Conservation (phyloP, 2,113 vertebrate genomes). For the Uria lomvia region DNA sequence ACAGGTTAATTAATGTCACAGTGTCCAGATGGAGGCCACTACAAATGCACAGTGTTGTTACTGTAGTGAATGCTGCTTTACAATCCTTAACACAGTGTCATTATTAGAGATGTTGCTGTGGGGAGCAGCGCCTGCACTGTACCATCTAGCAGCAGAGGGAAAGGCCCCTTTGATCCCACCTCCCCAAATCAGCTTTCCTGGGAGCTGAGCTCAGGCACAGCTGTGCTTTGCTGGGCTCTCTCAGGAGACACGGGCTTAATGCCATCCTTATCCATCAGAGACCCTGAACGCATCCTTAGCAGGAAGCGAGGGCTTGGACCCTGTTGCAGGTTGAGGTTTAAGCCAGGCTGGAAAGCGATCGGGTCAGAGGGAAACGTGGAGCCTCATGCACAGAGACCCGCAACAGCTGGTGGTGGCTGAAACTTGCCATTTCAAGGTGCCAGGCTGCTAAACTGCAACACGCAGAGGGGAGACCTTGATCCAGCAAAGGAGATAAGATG, state of each 20-base stretch:
- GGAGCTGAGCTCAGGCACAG: neutral
- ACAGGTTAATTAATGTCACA: neutral
- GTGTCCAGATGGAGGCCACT: neutral
- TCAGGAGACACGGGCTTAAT: neutral
- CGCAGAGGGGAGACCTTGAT: neutral
- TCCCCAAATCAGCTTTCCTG: neutral
- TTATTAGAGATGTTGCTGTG: neutral
- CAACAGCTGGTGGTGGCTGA: neutral
- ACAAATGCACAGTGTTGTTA: neutral
- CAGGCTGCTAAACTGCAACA: neutral
- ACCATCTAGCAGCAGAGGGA: neutral
- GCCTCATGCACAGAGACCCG: neutral
- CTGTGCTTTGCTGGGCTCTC: fast-evolving
- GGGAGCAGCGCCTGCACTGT: fast-evolving
- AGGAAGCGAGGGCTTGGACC: neutral
- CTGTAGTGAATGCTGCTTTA: neutral
- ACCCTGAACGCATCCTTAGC: neutral
- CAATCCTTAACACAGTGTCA: neutral
- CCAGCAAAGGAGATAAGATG: neutral
- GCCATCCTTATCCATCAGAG: neutral
- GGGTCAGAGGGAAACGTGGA: fast-evolving
- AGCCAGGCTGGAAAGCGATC: neutral
- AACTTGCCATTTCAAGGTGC: neutral
- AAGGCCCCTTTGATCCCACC: neutral
- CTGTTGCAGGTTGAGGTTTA: neutral